Conservation (phyloP, 1,140 invertebrate species). For the Rhagoletis zephyria region DNA sequence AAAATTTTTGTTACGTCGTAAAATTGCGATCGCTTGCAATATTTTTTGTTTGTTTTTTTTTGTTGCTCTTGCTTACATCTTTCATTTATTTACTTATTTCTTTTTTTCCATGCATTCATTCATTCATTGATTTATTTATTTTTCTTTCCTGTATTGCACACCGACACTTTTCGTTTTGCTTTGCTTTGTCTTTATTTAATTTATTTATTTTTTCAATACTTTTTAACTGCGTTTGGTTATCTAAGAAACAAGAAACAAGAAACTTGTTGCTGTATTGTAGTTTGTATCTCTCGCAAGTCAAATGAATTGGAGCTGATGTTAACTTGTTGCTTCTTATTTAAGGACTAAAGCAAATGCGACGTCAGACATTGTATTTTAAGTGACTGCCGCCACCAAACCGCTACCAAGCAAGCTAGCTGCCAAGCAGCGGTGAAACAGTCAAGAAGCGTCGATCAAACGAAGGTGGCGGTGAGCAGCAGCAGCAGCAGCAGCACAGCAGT, state of each 20-base stretch:
- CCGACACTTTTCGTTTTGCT: conserved; percentile 42
- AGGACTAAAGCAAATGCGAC: conserved; percentile 54
- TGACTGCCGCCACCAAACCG: neutral
- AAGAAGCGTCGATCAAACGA: neutral
- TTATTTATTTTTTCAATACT: neutral
- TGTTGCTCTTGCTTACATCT: conserved; percentile 43
- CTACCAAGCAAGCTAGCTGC: conserved; percentile 35
- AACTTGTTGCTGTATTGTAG: conserved; percentile 17
- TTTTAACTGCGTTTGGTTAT: conserved; percentile 41
- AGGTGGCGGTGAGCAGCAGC: neutral
- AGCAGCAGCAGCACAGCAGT: neutral
- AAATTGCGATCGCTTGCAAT: neutral
- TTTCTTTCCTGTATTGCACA: conserved; percentile 36
- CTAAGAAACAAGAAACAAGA: conserved; percentile 49
- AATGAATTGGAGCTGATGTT: conserved; percentile 50
- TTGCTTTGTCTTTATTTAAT: neutral
- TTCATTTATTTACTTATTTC: conserved; percentile 29
- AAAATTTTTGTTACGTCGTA: neutral
- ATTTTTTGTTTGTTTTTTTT: neutral
- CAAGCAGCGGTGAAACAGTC: conserved; percentile 23
- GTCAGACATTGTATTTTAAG: conserved; percentile 52
- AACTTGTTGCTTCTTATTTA: conserved; percentile 55
- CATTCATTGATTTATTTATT: conserved; percentile 44
- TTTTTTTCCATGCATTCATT: conserved; percentile 7
- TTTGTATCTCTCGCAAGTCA: conserved; percentile 20